Base-by-base conservation (phyloP, 2,888 invertebrate species). In the Anthrax anthrax region DNA sequence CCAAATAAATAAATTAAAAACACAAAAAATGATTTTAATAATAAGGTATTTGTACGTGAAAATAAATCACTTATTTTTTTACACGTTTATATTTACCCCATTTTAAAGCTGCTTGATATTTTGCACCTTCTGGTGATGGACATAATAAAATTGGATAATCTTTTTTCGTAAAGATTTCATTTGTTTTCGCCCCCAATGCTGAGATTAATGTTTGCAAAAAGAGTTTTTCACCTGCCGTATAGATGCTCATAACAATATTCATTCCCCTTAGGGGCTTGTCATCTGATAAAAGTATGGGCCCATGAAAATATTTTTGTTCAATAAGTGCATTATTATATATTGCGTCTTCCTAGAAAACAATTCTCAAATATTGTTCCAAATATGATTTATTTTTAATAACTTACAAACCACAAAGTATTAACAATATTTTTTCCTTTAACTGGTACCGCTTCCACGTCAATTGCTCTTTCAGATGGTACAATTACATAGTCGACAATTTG, bases 111-210 rank as follows among this genome's bases (percentile, higher is more conserved):
- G 90, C 91, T 37, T 71, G 70, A 60, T 85, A 86, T 61, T 92
- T 95, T 55, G 83, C 84, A 0, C 91, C 90, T 18, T 72, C 70
- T 0, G 86, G 72, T 1, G 72, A 70, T 6, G 81, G 78, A 52
- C 85, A 86, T 4, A 95, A 70, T 0, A 95, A 70, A 63, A 95
- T 85, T 0, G 94, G 92, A 0, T 81, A 84, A 0, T 80, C 81
- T 52, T 74, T 75, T 49, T 78, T 72, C 0, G 80, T 76, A 61
- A 86, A 81, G 42, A 75, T 76, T 54, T 84, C 79, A 58, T 81
- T 80, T 39, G 72, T 72, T n/a, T 42, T 51, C 3, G 86, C 90
- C 2, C 91, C 90, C 13, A 91, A 65, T 29, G 75, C 64, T 53
- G 76, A 75, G 2, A 83, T 81, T 37, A 91, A 64, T 34, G 76